A percentile compares a stretch with the other conserved stretches of the same genome.
Conservation (phyloP, 2,888 invertebrate species). For the Ennomos quercinarius region DNA sequence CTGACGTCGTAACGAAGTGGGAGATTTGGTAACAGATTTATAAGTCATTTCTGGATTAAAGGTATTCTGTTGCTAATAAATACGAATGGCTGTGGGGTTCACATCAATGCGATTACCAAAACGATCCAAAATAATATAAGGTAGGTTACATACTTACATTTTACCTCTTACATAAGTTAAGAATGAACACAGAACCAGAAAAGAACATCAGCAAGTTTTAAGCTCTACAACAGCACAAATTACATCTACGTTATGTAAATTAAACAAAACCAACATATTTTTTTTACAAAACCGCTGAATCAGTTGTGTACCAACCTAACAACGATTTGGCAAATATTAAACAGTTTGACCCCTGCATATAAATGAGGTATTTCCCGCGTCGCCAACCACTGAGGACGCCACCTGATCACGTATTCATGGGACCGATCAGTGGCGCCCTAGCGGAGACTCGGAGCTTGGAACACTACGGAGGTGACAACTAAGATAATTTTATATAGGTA, state of each 20-base stretch:
- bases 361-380: conserved; percentile 71
- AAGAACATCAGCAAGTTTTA: too few species aligned
- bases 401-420: conserved; percentile 77
- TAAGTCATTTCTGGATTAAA: conserved; percentile 61
- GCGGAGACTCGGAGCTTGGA: conserved; percentile 39
- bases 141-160: too few species aligned
- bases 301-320: conserved; percentile 38
- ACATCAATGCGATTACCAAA: conserved; percentile 21
- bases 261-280: neutral
- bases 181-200: too few species aligned
- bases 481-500: too few species aligned
- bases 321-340: conserved; percentile 63
- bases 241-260: too few species aligned
- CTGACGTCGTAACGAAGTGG: conserved; percentile 53
- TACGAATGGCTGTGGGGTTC: conserved; percentile 39
- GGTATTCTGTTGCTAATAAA: conserved; percentile 50
- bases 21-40: conserved; percentile 64
- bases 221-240: too few species aligned
- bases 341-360: conserved; percentile 75
- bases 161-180: too few species aligned
- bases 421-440: conserved; percentile 55
- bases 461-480: conserved; percentile 24
- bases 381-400: conserved; percentile 48
- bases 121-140: conserved; percentile 3
- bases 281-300: conserved; percentile 39